Base-by-base conservation (phyloP, 2,113 vertebrate genomes). In the Otis tarda region DNA sequence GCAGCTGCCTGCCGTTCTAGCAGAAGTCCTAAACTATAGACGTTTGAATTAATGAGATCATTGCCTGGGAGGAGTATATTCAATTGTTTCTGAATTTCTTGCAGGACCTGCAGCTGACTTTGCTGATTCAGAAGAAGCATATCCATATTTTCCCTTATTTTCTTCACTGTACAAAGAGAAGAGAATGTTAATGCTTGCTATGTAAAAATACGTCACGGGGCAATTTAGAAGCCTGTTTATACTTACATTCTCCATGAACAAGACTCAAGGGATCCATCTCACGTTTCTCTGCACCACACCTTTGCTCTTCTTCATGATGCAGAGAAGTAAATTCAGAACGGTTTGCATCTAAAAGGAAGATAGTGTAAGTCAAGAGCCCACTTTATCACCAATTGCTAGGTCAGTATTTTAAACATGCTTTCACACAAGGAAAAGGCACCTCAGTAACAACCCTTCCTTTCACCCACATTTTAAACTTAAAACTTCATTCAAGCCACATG, bases 71-170 rank as follows among this genome's bases (percentile, higher is more conserved):
- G 73, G 25, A 97, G 92, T 4, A 43, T 45, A 31, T 84, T 87
- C 59, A 97, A 50, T 50, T 97, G 96, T 14, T 96, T 97, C 83
- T 97, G 96, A 63, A 97, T 91, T 85, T 95, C 94, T 70, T 95
- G 95, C 64, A 97, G 93, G 53, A 96, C 96, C 23, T 94, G 93
- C 56, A 97, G 90, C 67, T 97, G 97, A 87, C 83, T 92, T 59
- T 22, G 94, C 39, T 96, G 96, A 83, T 96, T 97, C 55, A 96
- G 87, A 74, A 97, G 93, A 1, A 97, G 81, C 87, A 96, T 63
- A 56, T 97, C 95, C 71, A 75, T 31, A 5, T 93, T 97, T 37
- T 91, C 92, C 15, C 84, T 94, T 86, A 96, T 88, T 82, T 89
- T 97, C 53, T 55, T 93, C 64, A 96, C 97, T 97, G 83, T 60